Base-by-base conservation (phyloP, 2,888 invertebrate species). In the Sinodicranocentrus sp. region DNA sequence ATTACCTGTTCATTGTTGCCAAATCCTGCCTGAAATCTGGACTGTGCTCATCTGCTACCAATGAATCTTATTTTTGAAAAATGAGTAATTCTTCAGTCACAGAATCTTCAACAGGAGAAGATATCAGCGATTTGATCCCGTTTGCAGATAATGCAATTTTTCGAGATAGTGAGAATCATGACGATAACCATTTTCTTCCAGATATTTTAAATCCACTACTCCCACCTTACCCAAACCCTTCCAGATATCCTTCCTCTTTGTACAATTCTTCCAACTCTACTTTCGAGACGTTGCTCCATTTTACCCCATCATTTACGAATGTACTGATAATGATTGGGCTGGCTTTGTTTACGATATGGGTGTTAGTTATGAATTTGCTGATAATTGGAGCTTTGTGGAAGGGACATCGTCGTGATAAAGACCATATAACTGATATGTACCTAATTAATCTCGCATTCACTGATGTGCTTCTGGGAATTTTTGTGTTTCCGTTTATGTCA, bases 401-500 rank as follows among this genome's bases (percentile, higher is more conserved):
- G 23, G 82, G 80, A 6, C 82, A 83, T 23, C 72, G 72, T 8
- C 65, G 71, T 23, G 44, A 82, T 17, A 80, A 63, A 39, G 86
- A 85, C 13, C 80, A 83, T 39, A 67, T 85, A 39, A 85, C 85
- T 54, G 87, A 88, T 43, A 65, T 85, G 63, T 82, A 82, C 77
- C 76, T 85, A 68, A 77, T 83, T 17, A 87, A 86, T 70, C 77
- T 88, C 39, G 84, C 85, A 2, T 44, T 88, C 2, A 72, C 76
- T 0, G 88, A 88, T 57, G 75, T 86, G 28, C 78, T 88, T 0
- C 57, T 87, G 21, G 88, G 87, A 13, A 70, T 88, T 57, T 52
- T 86, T 33, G 87, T 88, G 39, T 84, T 88, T 25, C 88, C 88
- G 1, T 85, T 87, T n/a, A 88, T 88, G 88, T 85, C 84, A 23